Conservation (phyloP, 2,888 invertebrate species). For the Coronaproctus castanopsis region DNA sequence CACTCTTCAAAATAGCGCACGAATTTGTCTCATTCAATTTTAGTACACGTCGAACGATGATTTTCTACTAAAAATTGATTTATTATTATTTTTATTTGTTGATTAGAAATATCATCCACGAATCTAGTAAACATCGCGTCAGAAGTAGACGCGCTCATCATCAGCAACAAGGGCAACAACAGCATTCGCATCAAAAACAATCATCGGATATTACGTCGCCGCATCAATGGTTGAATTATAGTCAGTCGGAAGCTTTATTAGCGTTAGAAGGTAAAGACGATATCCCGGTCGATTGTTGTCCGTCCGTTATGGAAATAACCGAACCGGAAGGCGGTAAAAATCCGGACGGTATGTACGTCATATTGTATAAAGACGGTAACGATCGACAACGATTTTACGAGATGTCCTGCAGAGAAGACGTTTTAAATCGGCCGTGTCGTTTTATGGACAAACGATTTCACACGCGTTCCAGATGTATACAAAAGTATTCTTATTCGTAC, state of each 20-base stretch:
- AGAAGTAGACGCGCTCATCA: too few relatives aligned
- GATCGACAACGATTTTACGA: conserved; percentile 40
- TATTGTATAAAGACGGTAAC: conserved; percentile 34
- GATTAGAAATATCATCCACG: too few relatives aligned
- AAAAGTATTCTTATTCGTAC: conserved; percentile 63
- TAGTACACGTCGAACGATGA: too few relatives aligned
- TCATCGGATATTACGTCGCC: background rate
- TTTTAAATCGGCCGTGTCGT: conserved; percentile 50
- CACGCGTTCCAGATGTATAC: conserved; percentile 55
- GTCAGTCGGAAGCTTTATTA: conserved; percentile 42
- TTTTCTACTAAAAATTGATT: too few relatives aligned
- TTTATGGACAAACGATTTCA: conserved; percentile 49
- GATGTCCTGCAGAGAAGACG: conserved; percentile 48
- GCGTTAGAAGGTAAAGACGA: conserved; percentile 32
- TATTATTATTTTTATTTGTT: too few relatives aligned
- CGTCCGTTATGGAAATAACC: conserved; percentile 52
- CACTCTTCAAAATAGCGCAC: too few relatives aligned
- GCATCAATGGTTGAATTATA: conserved; percentile 33
- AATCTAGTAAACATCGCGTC: too few relatives aligned
- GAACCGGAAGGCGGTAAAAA: conserved; percentile 58
- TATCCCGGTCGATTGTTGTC: conserved; percentile 53
- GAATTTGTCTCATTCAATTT: too few relatives aligned
- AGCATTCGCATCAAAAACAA: too few relatives aligned
- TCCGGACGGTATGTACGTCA: conserved; percentile 46
- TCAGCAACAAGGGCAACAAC: too few relatives aligned